A percentile compares a stretch with the other conserved stretches of the same genome.
phyloP scores from a whole-genome alignment of 2,888 invertebrate genomes.

The Villa cingulata region DNA sequence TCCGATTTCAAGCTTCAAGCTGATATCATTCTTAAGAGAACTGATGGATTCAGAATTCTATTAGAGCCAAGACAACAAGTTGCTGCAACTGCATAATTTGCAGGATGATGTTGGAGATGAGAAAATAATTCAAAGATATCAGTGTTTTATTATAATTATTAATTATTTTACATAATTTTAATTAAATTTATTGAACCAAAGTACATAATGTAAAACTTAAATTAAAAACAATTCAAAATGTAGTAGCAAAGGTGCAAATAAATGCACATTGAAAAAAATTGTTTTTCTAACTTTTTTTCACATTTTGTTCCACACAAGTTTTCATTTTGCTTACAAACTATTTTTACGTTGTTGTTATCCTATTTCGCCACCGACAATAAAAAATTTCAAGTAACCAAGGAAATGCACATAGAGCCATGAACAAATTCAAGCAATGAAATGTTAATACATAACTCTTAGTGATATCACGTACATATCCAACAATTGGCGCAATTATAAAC shows the following conservation, averaged over 20 bases:
- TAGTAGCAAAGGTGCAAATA: neutral
- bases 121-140: no score
- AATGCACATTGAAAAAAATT: neutral
- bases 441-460: conserved; percentile 52
- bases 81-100: no score
- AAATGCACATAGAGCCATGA: conserved; percentile 50
- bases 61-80: conserved; percentile 46
- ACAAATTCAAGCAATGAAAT: conserved; percentile 51
- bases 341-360: neutral
- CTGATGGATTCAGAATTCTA: conserved; percentile 55
- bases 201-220: no score
- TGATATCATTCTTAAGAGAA: conserved; percentile 60
- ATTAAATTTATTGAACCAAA: no score
- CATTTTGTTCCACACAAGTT: no score
- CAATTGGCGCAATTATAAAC: conserved; percentile 52
- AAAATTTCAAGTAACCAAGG: conserved; percentile 52
- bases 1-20: conserved; percentile 52
- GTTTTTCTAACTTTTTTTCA: neutral
- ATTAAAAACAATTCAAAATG: no score
- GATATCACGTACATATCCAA: conserved; percentile 47
- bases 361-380: conserved; percentile 18
- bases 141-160: no score
- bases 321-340: neutral
- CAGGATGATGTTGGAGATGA: no score
- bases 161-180: no score